Base-by-base conservation (phyloP, 2,113 vertebrate genomes). In the Salvelinus sp. region DNA sequence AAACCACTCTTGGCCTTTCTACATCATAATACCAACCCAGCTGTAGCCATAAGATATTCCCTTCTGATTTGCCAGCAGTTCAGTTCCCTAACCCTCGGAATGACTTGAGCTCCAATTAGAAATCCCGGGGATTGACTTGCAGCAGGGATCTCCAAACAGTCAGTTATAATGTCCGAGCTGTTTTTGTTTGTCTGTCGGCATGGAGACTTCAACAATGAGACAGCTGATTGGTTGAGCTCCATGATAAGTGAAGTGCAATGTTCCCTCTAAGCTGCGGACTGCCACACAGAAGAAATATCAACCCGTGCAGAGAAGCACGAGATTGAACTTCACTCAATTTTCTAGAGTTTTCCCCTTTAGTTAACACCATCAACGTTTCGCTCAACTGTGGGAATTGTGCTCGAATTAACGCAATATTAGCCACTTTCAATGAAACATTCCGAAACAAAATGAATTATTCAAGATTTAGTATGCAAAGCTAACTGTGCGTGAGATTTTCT, bases 121-220 rank as follows among this genome's bases (percentile, higher is more conserved):
- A 22, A 73, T 62, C 58, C n/a, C 18, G 9, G 4, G n/a, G 58
- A 48, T 69, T 28, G 16, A 60, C 72, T 74, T 69, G 23, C 23
- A 69, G 58, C 44, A 50, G 10, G 27, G 20, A 74, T 70, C 74
- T 50, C 1, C 38, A 75, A 72, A 44, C 38, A 44, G 38, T 10
- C 2, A 44, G 38, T 44, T 44, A 44, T 44, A 44, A 44, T 44
- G 38, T 12, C 38, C 2, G 2, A 50, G 44, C 76, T 72, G 76
- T 48, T 72, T 62, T 76, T 73, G 73, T 79, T 82, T 79, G 75
- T 73, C 27, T 16, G 67, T 79, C 66, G 74, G 25, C 74, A 79
- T 79, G 71, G 67, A 25, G 66, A 76, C 58, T n/a, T n/a, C 18
- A n/a, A 60, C 69, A 22, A 48, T 38, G 50, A 14, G 18, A 71